Evolutionary conservation across 1,140 invertebrate species (phyloP), one percentile per base, ranked within the genome.

Genomic region (Dinoponera quadriceps): DNA sequence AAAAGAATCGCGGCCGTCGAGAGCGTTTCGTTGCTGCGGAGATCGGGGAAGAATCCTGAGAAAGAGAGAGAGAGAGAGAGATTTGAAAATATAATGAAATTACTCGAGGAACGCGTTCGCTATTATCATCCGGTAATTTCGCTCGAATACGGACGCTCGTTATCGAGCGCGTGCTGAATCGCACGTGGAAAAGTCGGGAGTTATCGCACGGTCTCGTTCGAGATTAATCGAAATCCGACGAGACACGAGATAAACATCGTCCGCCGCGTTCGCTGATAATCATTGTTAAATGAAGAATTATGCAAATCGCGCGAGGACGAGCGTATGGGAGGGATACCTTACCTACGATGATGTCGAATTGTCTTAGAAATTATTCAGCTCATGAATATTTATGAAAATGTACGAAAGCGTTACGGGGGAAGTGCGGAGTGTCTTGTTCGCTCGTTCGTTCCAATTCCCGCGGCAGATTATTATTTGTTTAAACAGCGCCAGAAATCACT

Each of bases 331-430:
- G 22, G 44, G 29, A 68, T 54, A 77, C 25, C 29, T 77, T 55
- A 54, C 48, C 48, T 68, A 75, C 14, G 74, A 54, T 48, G 66
- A 44, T 9, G 72, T 63, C 59, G 72, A 75, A 75, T 66, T 38
- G 20, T 68, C 62, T 77, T 51, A 25, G 16, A 48, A 29, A 77
- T 62, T 62, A 77, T 48, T 62, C 29, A 54, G 20, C 25, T 20
- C 27, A 66, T 77, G 44, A 77, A 77, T 77, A 77, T 77, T 77
- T 66, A 77, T 77, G 48, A 51, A 65, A 77, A 27, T 38, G 48
- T 77, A 51, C 20, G 60, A 77, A 77, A 77, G 62, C 62, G 29
- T 68, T 68, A 54, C 74, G 48, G 18, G n/a, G n/a, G n/a, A 27
- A 68, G 54, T 16, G 48, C 54, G 18, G 49, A 54, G 49, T 77